Percentiles rank a stretch among this genome's conserved stretches.
Conservation (phyloP, 2,113 vertebrate species). For the Ptychochromis oligacanthus region DNA sequence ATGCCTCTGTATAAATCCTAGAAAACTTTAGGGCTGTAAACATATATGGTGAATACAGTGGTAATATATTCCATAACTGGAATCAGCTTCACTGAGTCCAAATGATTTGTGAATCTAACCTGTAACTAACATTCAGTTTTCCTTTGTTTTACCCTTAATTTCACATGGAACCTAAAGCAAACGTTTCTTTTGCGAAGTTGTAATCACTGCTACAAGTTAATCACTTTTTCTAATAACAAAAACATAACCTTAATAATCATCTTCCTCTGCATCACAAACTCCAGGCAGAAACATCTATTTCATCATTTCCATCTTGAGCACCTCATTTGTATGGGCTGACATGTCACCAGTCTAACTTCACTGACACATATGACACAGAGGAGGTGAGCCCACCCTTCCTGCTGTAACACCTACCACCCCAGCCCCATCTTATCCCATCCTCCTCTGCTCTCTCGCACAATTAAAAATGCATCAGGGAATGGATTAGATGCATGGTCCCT, state of each 20-base stretch:
- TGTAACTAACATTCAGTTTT: neutral
- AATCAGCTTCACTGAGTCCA: neutral
- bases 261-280: neutral
- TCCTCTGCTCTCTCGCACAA: slow-evolving; percentile 67
- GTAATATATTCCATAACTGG: neutral
- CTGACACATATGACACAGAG: neutral
- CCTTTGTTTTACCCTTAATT: neutral
- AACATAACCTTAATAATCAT: neutral
- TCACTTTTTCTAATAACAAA: neutral
- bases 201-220: neutral
- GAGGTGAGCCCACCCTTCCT: slow-evolving; percentile 33
- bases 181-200: neutral
- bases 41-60: neutral
- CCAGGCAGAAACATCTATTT: neutral
- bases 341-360: slow-evolving; percentile 27
- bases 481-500: slow-evolving; percentile 75
- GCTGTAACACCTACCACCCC: slow-evolving; percentile 33
- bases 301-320: neutral
- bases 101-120: neutral
- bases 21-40: neutral
- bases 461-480: slow-evolving; percentile 82
- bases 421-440: slow-evolving; percentile 22
- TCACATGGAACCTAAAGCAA: neutral
- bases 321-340: slow-evolving; percentile 43
- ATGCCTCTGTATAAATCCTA: neutral